Base-by-base conservation (phyloP, 2,888 invertebrate species). In the Platerodrilus igneus region DNA sequence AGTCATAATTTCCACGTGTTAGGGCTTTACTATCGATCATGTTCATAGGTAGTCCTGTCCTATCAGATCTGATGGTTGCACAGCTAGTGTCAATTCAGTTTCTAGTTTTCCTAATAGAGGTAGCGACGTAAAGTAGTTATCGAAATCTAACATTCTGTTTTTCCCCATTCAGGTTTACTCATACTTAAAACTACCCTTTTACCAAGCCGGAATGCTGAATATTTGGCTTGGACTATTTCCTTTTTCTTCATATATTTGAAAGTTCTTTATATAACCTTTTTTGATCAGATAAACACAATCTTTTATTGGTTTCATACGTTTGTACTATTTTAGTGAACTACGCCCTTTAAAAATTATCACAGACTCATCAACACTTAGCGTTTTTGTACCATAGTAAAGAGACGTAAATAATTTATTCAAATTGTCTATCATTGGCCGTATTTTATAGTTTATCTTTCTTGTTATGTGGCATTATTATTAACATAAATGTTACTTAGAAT, bases 91-190 rank as follows among this genome's bases (percentile, higher is more conserved):
- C 5, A 37, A n/a, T 31, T 47, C 40, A 17, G 18, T n/a, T 33
- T 40, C 38, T 16, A 50, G 25, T 16, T 34, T 34, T 13, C 47
- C 50, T 6, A 49, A 21, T n/a, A 50, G 15, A 10, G 23, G 17
- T 2, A 50, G 8, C 17, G 42, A 34, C 1, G 45, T 50, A 17
- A 48, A 48, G 29, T 37, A 45, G 19, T 45, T 45, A 19, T 38
- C 43, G 21, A 46, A 41, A 32, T 18, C 37, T 7, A 38, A 6
- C 21, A 27, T 44, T 19, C 35, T 16, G 4, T 39, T 2, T 38
- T 25, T 2, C 16, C 27, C 40, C 42, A 45, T 10, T 36, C 11
- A 2, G 10, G 10, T 19, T 47, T 28, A 4, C 35, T 32, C 3
- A n/a, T n/a, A n/a, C n/a, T 8, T 6, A 49, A 9, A 4, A 46